Evolutionary conservation across 2,888 invertebrate species (phyloP).

Genomic region (Buathra laborator): DNA sequence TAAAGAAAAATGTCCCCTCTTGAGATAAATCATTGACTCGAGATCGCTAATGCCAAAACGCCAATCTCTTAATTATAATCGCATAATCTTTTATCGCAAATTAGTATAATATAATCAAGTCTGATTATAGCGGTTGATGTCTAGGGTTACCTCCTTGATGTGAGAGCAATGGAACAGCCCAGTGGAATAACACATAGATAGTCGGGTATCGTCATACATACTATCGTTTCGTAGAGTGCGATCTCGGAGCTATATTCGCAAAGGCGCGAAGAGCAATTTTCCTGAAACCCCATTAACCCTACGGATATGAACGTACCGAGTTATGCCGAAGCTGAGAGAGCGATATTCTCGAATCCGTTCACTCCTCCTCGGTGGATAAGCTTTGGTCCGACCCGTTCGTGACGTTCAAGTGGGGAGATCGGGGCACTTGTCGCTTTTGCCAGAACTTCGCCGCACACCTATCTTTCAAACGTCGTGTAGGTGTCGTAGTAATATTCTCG

Average conservation of each 20-base stretch:
- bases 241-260: constrained; percentile 70
- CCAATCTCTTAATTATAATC: constrained; percentile 63
- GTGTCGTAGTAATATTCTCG: constrained; percentile 3
- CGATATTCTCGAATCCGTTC: constrained; percentile 27
- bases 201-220: constrained; percentile 1
- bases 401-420: constrained; percentile 58
- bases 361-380: constrained; percentile 19
- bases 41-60: constrained; percentile 58
- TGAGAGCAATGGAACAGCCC: constrained; percentile 30
- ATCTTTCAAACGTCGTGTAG: constrained; percentile 22
- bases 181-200: neutral
- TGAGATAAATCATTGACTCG: constrained; percentile 41
- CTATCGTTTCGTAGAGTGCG: constrained; percentile 61
- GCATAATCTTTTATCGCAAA: constrained; percentile 65
- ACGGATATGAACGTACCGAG: constrained; percentile 77
- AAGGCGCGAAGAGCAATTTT: constrained; percentile 80
- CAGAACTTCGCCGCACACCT: constrained; percentile 66
- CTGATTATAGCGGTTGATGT: constrained; percentile 61
- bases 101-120: constrained; percentile 63
- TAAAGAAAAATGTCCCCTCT: no score
- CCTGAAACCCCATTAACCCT: constrained; percentile 82
- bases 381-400: neutral
- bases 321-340: constrained; percentile 67
- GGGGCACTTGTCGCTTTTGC: constrained; percentile 76
- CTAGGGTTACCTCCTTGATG: constrained; percentile 34